Percentiles rank a stretch among this genome's conserved stretches.
Conservation (phyloP, 2,888 invertebrate species). For the Strigamia maritima region DNA sequence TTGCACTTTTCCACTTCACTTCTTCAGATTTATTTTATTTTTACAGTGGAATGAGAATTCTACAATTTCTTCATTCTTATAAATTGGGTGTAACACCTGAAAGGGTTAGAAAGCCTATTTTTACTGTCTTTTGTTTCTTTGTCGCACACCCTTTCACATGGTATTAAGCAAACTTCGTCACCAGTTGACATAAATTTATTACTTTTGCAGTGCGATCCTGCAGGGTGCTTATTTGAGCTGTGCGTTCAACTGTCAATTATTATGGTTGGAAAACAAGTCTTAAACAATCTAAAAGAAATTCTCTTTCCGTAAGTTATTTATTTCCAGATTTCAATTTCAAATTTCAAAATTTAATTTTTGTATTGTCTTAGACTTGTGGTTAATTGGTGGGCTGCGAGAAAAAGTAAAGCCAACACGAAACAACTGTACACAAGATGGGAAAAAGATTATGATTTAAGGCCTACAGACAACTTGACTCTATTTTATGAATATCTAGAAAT, state of each 20-base stretch:
- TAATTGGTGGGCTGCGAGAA: conserved; percentile 84
- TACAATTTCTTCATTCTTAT: not conserved
- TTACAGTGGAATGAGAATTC: not conserved
- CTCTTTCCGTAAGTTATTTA: conserved; percentile 71
- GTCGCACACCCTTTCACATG: not conserved
- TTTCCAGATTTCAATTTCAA: not conserved
- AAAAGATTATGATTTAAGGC: conserved; percentile 86
- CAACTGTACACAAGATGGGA: conserved; percentile 69
- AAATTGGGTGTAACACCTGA: not conserved
- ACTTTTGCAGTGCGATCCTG: conserved; percentile 67
- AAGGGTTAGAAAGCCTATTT: not conserved
- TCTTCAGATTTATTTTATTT: not conserved
- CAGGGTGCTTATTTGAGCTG: conserved; percentile 86
- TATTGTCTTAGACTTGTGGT: conserved; percentile 73
- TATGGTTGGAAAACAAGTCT: conserved; percentile 91
- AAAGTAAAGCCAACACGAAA: conserved; percentile 71
- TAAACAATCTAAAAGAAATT: conserved; percentile 88
- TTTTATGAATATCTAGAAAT: conserved; percentile 98
- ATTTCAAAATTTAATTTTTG: not conserved
- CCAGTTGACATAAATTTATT: not conserved
- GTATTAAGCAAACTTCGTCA: not conserved
- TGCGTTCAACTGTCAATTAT: conserved; percentile 89
- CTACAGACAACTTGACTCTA: conserved; percentile 80
- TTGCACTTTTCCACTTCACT: not conserved
- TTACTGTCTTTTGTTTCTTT: not conserved